phyloP scores from a whole-genome alignment of 1,140 invertebrate genomes.

The Diabrotica undecimpunctata region DNA sequence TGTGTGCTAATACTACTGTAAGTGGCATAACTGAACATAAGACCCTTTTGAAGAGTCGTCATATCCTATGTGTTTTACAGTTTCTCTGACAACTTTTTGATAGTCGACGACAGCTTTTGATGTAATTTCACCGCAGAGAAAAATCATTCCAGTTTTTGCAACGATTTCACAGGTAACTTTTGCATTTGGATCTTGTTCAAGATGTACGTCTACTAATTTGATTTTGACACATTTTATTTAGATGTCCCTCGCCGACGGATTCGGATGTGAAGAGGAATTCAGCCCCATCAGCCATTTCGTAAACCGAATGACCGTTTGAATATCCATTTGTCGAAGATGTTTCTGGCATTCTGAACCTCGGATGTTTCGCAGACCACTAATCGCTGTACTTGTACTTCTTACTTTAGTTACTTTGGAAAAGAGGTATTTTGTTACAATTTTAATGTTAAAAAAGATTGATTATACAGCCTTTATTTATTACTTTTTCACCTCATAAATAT shows the following conservation, averaged over 20 bases:
- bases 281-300: conserved; percentile 77
- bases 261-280: conserved; percentile 98
- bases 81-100: conserved; percentile 92
- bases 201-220: conserved; percentile 97
- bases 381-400: conserved; percentile 8
- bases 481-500: too few relatives aligned
- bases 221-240: conserved; percentile 99
- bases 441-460: too few relatives aligned
- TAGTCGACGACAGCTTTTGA: conserved; percentile 94
- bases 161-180: conserved; percentile 97
- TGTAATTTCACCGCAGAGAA: conserved; percentile 83
- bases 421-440: too few relatives aligned
- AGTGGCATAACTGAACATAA: conserved; percentile 95
- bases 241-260: conserved; percentile 98
- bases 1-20: conserved; percentile 92
- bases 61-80: conserved; percentile 96
- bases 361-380: too few relatives aligned
- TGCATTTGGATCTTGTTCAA: conserved; percentile 93
- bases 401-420: conserved; percentile 31
- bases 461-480: too few relatives aligned
- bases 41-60: conserved; percentile 93
- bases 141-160: conserved; percentile 82
- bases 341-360: conserved; percentile 61
- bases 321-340: conserved; percentile 72
- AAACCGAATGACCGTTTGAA: conserved; percentile 66